phyloP scores from a whole-genome alignment of 2,888 invertebrate species.

The Cacoxenus indagator region DNA sequence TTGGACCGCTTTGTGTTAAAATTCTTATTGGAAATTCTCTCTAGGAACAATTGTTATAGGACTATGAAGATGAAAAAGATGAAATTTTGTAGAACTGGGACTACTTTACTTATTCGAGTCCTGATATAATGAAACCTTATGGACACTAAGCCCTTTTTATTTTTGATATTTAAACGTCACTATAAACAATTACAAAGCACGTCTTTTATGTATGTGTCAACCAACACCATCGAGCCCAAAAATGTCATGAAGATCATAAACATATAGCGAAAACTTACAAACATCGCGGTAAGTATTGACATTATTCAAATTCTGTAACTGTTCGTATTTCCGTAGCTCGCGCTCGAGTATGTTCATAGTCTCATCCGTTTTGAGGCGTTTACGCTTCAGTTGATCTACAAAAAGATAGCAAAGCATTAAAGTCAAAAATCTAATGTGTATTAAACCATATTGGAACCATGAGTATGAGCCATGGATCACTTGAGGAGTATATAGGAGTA shows the following conservation, averaged over 20 bases:
- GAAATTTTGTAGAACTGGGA: background rate
- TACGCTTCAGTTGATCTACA: slow-evolving; percentile 73
- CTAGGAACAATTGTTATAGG: slow-evolving; percentile 25
- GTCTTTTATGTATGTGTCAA: background rate
- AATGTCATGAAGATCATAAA: background rate
- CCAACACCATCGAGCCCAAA: background rate
- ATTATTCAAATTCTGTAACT: background rate
- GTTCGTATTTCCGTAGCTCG: background rate
- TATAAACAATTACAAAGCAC: background rate
- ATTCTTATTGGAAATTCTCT: background rate
- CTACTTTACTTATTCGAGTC: background rate
- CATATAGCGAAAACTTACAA: slow-evolving; percentile 44
- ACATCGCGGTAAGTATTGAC: slow-evolving; percentile 22
- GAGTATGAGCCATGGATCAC: background rate
- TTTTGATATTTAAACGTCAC: too few relatives aligned
- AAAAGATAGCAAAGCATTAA: slow-evolving; percentile 41
- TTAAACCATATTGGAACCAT: too few relatives aligned
- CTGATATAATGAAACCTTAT: background rate
- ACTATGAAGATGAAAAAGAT: background rate
- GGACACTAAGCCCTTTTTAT: too few relatives aligned
- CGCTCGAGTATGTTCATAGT: slow-evolving; percentile 57
- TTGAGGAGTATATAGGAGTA: background rate
- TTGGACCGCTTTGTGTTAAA: slow-evolving; percentile 39
- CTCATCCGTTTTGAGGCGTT: slow-evolving; percentile 53
- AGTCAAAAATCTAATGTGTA: too few relatives aligned